A percentile compares a stretch with the other conserved stretches of the same genome.
Evolutionary conservation across 2,888 invertebrate species (phyloP).

Genomic region (Himalopsyche anomala): DNA sequence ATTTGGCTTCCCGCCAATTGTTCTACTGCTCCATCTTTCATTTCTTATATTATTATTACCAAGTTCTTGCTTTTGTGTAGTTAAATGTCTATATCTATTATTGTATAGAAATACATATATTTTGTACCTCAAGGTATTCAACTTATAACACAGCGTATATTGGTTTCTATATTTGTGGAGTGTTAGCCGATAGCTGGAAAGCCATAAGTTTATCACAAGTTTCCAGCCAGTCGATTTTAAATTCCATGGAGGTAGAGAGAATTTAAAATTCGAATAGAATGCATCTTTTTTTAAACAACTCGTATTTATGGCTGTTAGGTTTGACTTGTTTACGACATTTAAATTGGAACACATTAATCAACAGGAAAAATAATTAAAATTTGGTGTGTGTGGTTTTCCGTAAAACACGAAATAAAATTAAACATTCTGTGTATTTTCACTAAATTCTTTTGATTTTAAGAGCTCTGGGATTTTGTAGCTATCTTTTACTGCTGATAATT

Average conservation of each 20-base stretch:
- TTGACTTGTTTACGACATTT: slow-evolving; percentile 27
- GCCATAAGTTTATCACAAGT: background rate
- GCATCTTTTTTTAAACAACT: slow-evolving; percentile 7
- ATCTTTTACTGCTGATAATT: no score
- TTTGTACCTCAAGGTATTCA: background rate
- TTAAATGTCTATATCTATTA: slow-evolving; percentile 10
- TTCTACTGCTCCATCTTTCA: background rate
- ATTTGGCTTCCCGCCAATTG: slow-evolving; percentile 8
- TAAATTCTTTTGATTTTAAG: slow-evolving; percentile 23
- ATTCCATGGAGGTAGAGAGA: slow-evolving; percentile 4
- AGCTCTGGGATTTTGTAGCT: background rate
- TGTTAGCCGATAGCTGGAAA: background rate
- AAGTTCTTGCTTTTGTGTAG: background rate
- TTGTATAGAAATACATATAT: background rate
- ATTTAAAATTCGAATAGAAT: slow-evolving; percentile 26
- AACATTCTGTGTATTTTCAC: slow-evolving; percentile 15
- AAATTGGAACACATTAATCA: slow-evolving; percentile 23
- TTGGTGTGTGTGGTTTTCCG: slow-evolving; percentile 1
- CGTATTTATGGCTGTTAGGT: slow-evolving; percentile 11
- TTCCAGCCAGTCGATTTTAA: background rate
- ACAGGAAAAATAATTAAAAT: slow-evolving; percentile 25
- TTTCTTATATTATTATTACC: background rate
- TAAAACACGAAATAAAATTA: slow-evolving; percentile 20
- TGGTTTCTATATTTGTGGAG: slow-evolving; percentile 2
- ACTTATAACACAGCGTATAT: background rate